phyloP scores from a whole-genome alignment of 2,113 vertebrate species.

The Mesitornis unicolor region DNA sequence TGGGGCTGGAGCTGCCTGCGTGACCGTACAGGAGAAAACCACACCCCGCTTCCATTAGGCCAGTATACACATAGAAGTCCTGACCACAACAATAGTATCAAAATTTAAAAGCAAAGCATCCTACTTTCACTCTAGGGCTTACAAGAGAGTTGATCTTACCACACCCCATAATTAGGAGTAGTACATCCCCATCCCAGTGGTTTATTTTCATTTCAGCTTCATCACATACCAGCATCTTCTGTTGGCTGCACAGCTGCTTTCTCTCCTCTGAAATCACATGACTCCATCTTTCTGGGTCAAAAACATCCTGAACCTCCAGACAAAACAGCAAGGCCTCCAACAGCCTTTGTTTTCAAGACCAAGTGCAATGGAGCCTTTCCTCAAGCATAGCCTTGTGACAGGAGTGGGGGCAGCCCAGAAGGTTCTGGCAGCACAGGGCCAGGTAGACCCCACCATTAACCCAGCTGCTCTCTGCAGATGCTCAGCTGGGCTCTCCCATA shows the following conservation, averaged over 20 bases:
- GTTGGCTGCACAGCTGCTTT: accelerated
- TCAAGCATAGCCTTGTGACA: accelerated
- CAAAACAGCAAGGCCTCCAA: too few species aligned
- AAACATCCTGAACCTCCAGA: neutral
- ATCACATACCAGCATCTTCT: neutral
- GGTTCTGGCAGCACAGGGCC: accelerated
- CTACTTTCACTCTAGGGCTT: too few species aligned
- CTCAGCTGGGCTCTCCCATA: neutral
- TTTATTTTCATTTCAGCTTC: too few species aligned
- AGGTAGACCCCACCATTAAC: accelerated
- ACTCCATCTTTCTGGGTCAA: accelerated
- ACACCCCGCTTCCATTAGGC: accelerated
- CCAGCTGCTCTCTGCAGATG: accelerated
- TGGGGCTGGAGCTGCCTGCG: too few species aligned
- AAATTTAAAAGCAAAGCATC: neutral
- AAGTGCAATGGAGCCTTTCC: too few species aligned
- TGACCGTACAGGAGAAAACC: accelerated
- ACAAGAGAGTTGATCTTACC: neutral
- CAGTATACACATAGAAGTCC: neutral
- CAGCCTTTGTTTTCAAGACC: accelerated
- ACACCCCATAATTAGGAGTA: accelerated
- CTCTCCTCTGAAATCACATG: accelerated
- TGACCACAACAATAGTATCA: accelerated
- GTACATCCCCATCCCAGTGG: too few species aligned
- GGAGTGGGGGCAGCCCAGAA: neutral